Conservation (phyloP, 2,888 invertebrate genomes). For the Chrysolina haemoptera region DNA sequence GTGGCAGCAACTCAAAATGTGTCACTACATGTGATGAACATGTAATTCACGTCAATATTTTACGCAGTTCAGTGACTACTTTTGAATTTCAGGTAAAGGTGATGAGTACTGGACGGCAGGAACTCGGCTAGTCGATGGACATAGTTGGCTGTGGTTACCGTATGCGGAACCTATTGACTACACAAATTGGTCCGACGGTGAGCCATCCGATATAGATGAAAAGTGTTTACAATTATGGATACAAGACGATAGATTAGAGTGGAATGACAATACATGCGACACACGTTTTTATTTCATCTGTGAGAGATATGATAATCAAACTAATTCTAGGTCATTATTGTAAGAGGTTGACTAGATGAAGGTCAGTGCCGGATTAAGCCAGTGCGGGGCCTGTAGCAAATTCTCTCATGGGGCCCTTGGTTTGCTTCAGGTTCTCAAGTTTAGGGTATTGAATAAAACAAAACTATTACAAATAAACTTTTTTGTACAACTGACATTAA, state of each 20-base stretch:
- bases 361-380: too few species aligned
- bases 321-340: neutral
- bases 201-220: conserved; percentile 22
- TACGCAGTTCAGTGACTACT: too few species aligned
- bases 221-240: conserved; percentile 30
- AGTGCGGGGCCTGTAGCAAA: too few species aligned
- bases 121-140: conserved; percentile 27
- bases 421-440: too few species aligned
- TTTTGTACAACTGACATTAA: too few species aligned
- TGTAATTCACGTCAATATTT: too few species aligned
- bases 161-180: conserved; percentile 29
- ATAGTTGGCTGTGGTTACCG: conserved; percentile 28
- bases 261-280: conserved; percentile 30
- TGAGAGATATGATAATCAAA: conserved; percentile 28
- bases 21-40: too few species aligned
- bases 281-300: conserved; percentile 25
- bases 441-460: too few species aligned
- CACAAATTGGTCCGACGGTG: conserved; percentile 27
- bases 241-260: neutral
- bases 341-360: neutral
- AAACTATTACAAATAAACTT: too few species aligned
- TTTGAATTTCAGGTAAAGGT: conserved; percentile 24
- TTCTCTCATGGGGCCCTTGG: too few species aligned
- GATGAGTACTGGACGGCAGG: conserved; percentile 28
- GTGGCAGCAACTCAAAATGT: too few species aligned